These are phyloP conservation scores for Cichlasoma orientale DNA, from an alignment of 2,797 vertebrate genomes.

Conservation along the genomic window DNA sequence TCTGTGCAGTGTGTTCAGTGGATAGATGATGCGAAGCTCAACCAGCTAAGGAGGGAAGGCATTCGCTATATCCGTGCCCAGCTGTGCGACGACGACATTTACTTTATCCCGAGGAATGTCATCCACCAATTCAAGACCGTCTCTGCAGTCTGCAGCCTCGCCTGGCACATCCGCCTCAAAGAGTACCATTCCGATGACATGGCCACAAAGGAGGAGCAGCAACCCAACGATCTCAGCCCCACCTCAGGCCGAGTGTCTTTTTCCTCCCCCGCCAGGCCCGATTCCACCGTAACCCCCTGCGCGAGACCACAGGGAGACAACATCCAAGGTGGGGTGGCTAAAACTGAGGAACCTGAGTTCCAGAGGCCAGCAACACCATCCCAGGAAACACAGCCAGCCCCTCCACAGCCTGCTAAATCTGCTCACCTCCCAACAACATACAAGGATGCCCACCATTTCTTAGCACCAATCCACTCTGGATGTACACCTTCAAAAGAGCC, in stretches of 20 bases:
- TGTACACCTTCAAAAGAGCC: conserved; percentile 49
- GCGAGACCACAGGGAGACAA: conserved; percentile 72
- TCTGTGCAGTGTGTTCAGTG: conserved; percentile 78
- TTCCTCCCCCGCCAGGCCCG: conserved; percentile 69
- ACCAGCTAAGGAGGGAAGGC: conserved; percentile 96
- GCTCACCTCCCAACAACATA: conserved; percentile 35
- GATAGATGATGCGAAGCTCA: conserved; percentile 98
- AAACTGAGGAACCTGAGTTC: conserved; percentile 71
- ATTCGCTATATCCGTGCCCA: conserved; percentile 93
- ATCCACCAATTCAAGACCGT: conserved; percentile 99
- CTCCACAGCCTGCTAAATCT: conserved; percentile 68
- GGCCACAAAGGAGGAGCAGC: conserved; percentile 51
- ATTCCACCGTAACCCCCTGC: conserved; percentile 77
- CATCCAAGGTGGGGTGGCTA: conserved; percentile 76
- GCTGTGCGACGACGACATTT: conserved; percentile 96
- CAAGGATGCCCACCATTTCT: conserved; percentile 26
- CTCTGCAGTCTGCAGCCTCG: conserved; percentile 97
- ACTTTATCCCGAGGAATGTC: conserved; percentile 99
- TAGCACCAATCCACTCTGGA: conserved; percentile 28
- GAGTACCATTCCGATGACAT: conserved; percentile 86
- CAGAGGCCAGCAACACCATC: conserved; percentile 73
- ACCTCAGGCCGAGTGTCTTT: conserved; percentile 66
- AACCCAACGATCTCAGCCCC: conserved; percentile 63
- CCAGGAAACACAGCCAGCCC: conserved; percentile 59
- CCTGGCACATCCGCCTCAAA: conserved; percentile 97